phyloP scores from a whole-genome alignment of 2,888 invertebrate genomes.

The Ichneumon xanthorius region DNA sequence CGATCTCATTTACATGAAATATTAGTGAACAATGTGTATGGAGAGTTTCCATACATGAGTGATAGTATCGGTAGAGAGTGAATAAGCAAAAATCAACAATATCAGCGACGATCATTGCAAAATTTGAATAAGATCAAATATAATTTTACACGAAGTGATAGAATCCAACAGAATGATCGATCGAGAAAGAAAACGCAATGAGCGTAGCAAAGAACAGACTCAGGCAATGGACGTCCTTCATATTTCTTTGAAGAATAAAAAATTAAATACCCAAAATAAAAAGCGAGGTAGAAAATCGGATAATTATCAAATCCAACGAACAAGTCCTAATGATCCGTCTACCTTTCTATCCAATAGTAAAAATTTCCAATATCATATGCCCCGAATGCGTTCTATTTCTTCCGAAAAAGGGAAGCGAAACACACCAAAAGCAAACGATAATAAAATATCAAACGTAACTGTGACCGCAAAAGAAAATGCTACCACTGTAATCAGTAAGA shows the following conservation, averaged over 20 bases:
- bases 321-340: neutral
- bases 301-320: neutral
- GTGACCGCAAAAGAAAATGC: too few relatives aligned
- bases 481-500: too few relatives aligned
- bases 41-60: too few relatives aligned
- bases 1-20: too few relatives aligned
- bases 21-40: too few relatives aligned
- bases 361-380: neutral
- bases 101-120: slow-evolving; percentile 7
- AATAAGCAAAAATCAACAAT: neutral
- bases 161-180: neutral
- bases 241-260: too few relatives aligned
- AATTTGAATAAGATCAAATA: slow-evolving; percentile 16
- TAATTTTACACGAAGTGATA: neutral
- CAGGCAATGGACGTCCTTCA: neutral
- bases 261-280: neutral
- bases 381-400: neutral
- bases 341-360: neutral
- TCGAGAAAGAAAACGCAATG: neutral
- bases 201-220: neutral
- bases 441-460: slow-evolving; percentile 8
- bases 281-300: slow-evolving; percentile 2
- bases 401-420: too few relatives aligned
- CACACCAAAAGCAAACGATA: neutral
- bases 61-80: too few relatives aligned